Conservation (phyloP, 2,888 invertebrate genomes). For the Leptarthrus brevirostris region DNA sequence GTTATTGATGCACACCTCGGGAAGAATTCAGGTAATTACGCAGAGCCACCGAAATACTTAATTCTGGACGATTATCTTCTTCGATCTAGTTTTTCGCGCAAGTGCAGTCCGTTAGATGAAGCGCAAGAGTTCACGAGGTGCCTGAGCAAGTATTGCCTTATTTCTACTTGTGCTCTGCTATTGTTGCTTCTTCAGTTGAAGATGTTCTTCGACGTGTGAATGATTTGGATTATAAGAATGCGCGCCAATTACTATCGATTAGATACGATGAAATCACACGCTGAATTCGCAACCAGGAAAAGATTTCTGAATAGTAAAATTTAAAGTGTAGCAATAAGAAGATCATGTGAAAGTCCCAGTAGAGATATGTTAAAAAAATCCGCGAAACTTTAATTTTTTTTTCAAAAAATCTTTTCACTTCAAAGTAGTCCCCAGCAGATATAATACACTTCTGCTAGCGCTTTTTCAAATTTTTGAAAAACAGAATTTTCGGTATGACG, state of each 20-base stretch:
- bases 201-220: background rate
- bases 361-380: too few species aligned
- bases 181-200: background rate
- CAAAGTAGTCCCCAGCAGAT: too few species aligned
- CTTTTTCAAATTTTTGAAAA: too few species aligned
- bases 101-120: slow-evolving; percentile 19
- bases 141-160: background rate
- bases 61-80: slow-evolving; percentile 20
- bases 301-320: background rate
- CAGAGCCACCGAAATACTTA: slow-evolving; percentile 4
- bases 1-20: slow-evolving; percentile 23
- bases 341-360: too few species aligned
- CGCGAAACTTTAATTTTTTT: too few species aligned
- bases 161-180: background rate
- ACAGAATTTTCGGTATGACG: too few species aligned
- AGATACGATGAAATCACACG: slow-evolving; percentile 8
- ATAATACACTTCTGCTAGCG: too few species aligned
- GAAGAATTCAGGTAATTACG: slow-evolving; percentile 28
- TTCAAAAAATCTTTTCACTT: too few species aligned
- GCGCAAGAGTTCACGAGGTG: slow-evolving; percentile 24
- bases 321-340: too few species aligned
- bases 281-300: background rate
- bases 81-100: background rate
- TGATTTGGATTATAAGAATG: slow-evolving; percentile 18
- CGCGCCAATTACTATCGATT: slow-evolving; percentile 28